These are phyloP conservation scores for Drosophila peninsularis DNA, from an alignment of 2,888 invertebrate species.

Conservation along the genomic window DNA sequence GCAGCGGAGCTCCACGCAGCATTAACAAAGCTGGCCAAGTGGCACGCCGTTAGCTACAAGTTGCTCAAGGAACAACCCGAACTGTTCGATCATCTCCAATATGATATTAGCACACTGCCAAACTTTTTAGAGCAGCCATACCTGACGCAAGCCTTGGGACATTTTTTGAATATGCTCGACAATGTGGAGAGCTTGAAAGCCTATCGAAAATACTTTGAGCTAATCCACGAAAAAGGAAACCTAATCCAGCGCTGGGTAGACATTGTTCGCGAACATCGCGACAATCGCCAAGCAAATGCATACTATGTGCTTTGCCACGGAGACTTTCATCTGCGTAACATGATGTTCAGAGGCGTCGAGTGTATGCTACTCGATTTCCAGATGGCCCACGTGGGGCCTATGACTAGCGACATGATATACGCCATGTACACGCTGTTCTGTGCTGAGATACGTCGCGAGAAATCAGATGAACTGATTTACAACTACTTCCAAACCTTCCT, in stretches of 20 bases:
- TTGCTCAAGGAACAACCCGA: neutral
- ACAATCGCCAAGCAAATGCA: conserved; percentile 32
- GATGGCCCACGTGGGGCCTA: conserved; percentile 55
- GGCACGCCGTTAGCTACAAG: conserved; percentile 12
- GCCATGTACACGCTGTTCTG: conserved; percentile 54
- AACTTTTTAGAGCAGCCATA: conserved; percentile 10
- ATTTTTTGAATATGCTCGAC: conserved; percentile 4
- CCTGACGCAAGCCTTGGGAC: conserved; percentile 49
- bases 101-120: neutral
- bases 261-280: conserved; percentile 47
- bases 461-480: conserved; percentile 55
- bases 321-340: conserved; percentile 69
- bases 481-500: conserved; percentile 57
- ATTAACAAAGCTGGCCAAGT: conserved; percentile 8
- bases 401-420: conserved; percentile 56
- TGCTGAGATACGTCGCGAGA: conserved; percentile 36
- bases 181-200: conserved; percentile 34
- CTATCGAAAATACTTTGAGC: conserved; percentile 59
- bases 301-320: conserved; percentile 67
- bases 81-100: conserved; percentile 1
- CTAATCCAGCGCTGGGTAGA: conserved; percentile 27
- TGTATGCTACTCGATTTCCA: conserved; percentile 65
- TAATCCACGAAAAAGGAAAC: conserved; percentile 22
- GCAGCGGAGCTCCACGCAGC: neutral
- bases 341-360: conserved; percentile 63